Evolutionary conservation across 2,797 vertebrate genomes (phyloP).

Genomic region (Heterohyrax brucei): DNA sequence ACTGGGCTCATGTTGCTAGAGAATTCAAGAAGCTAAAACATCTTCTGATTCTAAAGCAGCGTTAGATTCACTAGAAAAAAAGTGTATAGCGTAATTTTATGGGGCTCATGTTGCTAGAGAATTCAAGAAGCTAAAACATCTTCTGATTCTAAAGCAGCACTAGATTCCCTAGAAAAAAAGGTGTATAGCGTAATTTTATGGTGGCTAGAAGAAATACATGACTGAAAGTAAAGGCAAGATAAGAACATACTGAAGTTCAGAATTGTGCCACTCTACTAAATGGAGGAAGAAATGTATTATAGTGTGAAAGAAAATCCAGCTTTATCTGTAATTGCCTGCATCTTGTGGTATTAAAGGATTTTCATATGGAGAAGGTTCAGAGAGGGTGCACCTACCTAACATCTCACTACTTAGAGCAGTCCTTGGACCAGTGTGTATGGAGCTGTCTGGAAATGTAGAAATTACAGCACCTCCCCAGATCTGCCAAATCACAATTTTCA

Average conservation of each 20-base stretch:
- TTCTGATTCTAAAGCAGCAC: neutral
- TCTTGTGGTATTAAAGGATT: neutral
- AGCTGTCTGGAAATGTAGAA: neutral
- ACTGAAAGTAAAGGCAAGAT: conserved; percentile 31
- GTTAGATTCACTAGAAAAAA: neutral
- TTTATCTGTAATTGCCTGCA: neutral
- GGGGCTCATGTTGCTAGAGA: neutral
- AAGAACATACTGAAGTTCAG: neutral
- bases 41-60: neutral
- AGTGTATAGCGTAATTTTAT: neutral
- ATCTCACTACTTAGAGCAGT: neutral
- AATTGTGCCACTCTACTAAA: neutral
- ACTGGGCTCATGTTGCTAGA: neutral
- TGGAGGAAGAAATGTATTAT: neutral
- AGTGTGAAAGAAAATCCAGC: neutral
- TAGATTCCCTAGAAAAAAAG: neutral
- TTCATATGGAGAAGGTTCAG: neutral
- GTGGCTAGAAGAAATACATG: neutral
- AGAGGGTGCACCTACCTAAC: neutral
- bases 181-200: neutral
- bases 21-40: conserved; percentile 18
- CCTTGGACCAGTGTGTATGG: neutral
- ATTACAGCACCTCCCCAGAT: neutral
- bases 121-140: neutral
- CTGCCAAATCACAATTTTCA: neutral